Evolutionary conservation across 2,888 invertebrate species (phyloP).

Genomic region (Zaprionus bogoriensis): DNA sequence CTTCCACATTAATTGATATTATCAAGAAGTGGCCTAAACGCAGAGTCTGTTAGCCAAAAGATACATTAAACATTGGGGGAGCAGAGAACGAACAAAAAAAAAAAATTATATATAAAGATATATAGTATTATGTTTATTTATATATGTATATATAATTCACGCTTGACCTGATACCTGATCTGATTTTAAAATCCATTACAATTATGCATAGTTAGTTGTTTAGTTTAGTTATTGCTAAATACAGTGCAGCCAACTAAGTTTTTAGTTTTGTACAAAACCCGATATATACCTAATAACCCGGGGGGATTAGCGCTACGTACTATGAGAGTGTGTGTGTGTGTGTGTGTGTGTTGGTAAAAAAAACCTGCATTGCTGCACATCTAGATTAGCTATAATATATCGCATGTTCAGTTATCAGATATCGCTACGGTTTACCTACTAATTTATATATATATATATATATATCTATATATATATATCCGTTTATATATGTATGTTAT

Average conservation of each 20-base stretch:
- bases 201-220: slow-evolving; percentile 20
- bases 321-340: slow-evolving; percentile 43
- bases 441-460: slow-evolving; percentile 16
- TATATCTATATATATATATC: slow-evolving; percentile 34
- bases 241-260: slow-evolving; percentile 38
- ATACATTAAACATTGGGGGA: background rate
- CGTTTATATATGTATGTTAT: slow-evolving; percentile 41
- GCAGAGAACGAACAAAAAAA: slow-evolving; percentile 8
- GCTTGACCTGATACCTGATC: slow-evolving; percentile 47
- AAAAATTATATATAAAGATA: background rate
- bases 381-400: slow-evolving; percentile 47
- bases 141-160: slow-evolving; percentile 18
- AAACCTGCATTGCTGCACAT: slow-evolving; percentile 18
- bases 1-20: background rate
- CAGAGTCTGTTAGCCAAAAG: slow-evolving; percentile 11
- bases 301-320: slow-evolving; percentile 15
- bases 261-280: slow-evolving; percentile 38
- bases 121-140: background rate
- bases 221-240: slow-evolving; percentile 32
- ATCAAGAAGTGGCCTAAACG: slow-evolving; percentile 13
- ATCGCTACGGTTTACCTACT: slow-evolving; percentile 51
- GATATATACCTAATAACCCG: background rate
- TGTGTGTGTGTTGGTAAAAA: slow-evolving; percentile 20
- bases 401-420: slow-evolving; percentile 54
- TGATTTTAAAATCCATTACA: slow-evolving; percentile 43